These are phyloP conservation scores for Lycopodina hypogea DNA, from an alignment of 37 sponge, comb jelly and placozoan species.

Conservation along the genomic window DNA sequence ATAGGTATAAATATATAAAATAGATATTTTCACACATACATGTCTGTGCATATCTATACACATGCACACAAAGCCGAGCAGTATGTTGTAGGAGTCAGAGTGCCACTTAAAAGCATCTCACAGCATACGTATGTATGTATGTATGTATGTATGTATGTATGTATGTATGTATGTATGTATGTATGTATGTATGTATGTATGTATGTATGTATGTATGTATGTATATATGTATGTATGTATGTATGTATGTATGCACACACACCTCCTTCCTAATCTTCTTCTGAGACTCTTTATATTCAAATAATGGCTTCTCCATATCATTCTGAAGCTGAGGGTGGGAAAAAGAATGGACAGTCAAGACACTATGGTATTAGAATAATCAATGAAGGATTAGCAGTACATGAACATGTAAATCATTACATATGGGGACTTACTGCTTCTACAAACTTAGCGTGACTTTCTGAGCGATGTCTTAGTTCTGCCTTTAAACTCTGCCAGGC, in stretches of 20 bases:
- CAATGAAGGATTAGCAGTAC: too few relatives aligned
- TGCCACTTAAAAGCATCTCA: too few relatives aligned
- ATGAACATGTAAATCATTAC: neutral
- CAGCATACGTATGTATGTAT: too few relatives aligned
- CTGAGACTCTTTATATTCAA: slow-evolving; percentile 72
- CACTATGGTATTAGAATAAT: neutral
- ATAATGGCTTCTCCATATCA: slow-evolving; percentile 59
- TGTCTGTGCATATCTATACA: too few relatives aligned
- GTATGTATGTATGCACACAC: neutral
- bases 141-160: too few relatives aligned
- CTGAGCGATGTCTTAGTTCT: slow-evolving; percentile 52
- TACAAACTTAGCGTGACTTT: slow-evolving; percentile 60
- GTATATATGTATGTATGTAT: neutral
- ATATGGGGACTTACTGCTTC: slow-evolving; percentile 23
- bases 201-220: too few relatives aligned
- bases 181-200: neutral
- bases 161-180: too few relatives aligned
- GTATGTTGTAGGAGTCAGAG: too few relatives aligned
- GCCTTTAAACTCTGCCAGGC: slow-evolving; percentile 71
- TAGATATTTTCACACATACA: too few relatives aligned
- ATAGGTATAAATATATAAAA: too few relatives aligned
- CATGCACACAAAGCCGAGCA: too few relatives aligned
- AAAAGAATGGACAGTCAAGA: neutral
- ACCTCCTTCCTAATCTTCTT: slow-evolving; percentile 76
- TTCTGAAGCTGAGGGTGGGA: slow-evolving; percentile 13